phyloP scores from a whole-genome alignment of 1,140 invertebrate genomes.

The Scaptomyza hsui region DNA sequence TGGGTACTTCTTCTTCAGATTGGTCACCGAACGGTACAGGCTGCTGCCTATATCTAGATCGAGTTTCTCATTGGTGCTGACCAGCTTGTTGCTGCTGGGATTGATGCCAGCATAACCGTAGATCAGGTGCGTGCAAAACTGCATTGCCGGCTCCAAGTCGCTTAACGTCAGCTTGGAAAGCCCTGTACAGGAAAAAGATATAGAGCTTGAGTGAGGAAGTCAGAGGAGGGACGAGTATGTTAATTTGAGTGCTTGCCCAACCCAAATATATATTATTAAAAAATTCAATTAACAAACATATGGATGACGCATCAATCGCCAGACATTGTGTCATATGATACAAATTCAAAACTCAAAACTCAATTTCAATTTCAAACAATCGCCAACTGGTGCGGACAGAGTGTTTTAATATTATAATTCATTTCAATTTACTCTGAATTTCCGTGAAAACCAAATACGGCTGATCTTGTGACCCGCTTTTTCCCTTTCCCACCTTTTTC shows the following conservation, averaged over 20 bases:
- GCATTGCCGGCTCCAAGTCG: constrained; percentile 89
- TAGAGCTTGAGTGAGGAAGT: neutral
- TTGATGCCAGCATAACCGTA: constrained; percentile 94
- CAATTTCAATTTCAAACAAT: constrained; percentile 23
- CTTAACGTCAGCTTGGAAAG: constrained; percentile 90
- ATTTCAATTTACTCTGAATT: constrained; percentile 32
- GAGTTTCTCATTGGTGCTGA: constrained; percentile 88
- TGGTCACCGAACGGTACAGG: constrained; percentile 88
- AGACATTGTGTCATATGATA: constrained; percentile 32
- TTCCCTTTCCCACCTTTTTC: neutral
- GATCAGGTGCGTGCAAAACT: constrained; percentile 93
- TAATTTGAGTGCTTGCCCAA: constrained; percentile 5
- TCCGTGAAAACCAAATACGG: constrained; percentile 5
- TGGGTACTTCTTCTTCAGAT: constrained; percentile 89
- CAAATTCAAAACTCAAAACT: constrained; percentile 22
- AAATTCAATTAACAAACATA: constrained; percentile 62
- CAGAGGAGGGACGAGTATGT: neutral
- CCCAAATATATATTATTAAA: constrained; percentile 17
- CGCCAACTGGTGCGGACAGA: constrained; percentile 17
- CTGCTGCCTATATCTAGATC: constrained; percentile 89
- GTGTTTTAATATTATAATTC: neutral
- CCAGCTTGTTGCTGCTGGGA: constrained; percentile 88
- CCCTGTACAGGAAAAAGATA: constrained; percentile 85
- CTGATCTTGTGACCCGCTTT: constrained; percentile 60
- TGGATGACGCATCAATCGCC: neutral